A percentile compares a stretch with the other conserved stretches of the same genome.
These are phyloP conservation scores for Petroica traversi DNA, from an alignment of 2,113 vertebrate species.

Conservation along the genomic window DNA sequence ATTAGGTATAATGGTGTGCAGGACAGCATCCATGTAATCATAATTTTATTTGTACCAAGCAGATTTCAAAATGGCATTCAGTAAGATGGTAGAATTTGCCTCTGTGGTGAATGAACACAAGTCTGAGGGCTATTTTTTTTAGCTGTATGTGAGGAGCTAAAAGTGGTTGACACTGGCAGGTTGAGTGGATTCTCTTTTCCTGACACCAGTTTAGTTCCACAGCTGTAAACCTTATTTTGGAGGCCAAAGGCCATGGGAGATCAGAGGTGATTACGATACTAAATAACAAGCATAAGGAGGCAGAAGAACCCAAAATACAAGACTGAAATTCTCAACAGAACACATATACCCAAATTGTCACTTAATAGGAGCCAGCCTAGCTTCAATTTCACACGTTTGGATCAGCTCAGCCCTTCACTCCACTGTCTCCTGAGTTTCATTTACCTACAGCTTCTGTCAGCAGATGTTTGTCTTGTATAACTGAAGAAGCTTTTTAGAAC, in stretches of 20 bases:
- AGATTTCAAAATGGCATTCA: not conserved
- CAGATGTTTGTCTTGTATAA: not conserved
- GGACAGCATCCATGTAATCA: not conserved
- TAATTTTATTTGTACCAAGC: not conserved
- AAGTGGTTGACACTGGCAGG: not conserved
- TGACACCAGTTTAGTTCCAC: not conserved
- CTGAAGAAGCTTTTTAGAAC: not conserved
- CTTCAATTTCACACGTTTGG: not conserved
- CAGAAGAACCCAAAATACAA: not conserved
- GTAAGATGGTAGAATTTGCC: not conserved
- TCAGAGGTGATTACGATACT: not conserved
- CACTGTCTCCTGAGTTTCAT: not conserved
- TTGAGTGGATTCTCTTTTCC: not conserved
- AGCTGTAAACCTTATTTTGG: not conserved
- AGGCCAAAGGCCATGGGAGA: not conserved
- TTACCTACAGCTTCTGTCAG: not conserved
- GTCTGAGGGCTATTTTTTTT: not conserved
- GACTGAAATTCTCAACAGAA: not conserved
- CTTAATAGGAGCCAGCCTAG: not conserved
- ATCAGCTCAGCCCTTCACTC: not conserved
- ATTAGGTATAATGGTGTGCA: not conserved
- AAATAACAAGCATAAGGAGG: not conserved
- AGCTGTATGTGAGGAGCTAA: not conserved
- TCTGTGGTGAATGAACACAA: not conserved
- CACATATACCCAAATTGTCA: accelerated